Evolutionary conservation across 2,888 invertebrate genomes (phyloP).

Genomic region (Amblyteles armatorius): DNA sequence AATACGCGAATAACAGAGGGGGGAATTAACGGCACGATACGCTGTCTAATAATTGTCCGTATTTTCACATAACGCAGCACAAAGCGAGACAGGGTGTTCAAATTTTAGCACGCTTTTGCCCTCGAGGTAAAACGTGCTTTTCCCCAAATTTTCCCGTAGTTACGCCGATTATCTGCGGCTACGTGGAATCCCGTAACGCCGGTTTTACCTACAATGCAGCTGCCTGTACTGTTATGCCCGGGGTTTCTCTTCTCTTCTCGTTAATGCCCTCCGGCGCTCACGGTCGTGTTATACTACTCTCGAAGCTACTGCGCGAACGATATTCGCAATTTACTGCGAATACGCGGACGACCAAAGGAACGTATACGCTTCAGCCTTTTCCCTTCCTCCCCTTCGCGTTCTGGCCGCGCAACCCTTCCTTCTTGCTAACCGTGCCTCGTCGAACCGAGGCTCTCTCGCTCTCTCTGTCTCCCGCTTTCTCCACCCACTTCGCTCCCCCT

Average conservation of each 20-base stretch:
- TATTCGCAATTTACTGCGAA: constrained; percentile 68
- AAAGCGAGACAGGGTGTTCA: constrained; percentile 34
- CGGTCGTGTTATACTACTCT: constrained; percentile 71
- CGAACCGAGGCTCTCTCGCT: constrained; percentile 21
- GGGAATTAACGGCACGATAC: background rate
- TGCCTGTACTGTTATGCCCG: constrained; percentile 10
- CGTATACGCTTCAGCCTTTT: constrained; percentile 38
- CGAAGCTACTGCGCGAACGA: constrained; percentile 62
- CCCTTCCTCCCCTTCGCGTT: background rate
- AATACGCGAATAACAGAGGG: background rate
- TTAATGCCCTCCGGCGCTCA: constrained; percentile 61
- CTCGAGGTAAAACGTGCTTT: constrained; percentile 69
- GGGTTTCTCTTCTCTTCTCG: constrained; percentile 71
- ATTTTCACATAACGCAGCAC: constrained; percentile 29
- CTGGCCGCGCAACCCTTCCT: constrained; percentile 17
- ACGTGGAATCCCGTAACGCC: constrained; percentile 21
- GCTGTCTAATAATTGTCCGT: constrained; percentile 6
- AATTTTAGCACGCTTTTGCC: constrained; percentile 52
- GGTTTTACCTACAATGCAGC: constrained; percentile 19
- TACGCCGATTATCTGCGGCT: constrained; percentile 65
- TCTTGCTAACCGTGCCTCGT: constrained; percentile 45
- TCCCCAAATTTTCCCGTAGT: constrained; percentile 67
- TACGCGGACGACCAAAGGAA: constrained; percentile 64
- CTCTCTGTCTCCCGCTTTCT: background rate
- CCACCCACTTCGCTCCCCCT: constrained; percentile 42